Conservation (phyloP, 2,888 invertebrate genomes). For the Monoplex corrugatus region DNA sequence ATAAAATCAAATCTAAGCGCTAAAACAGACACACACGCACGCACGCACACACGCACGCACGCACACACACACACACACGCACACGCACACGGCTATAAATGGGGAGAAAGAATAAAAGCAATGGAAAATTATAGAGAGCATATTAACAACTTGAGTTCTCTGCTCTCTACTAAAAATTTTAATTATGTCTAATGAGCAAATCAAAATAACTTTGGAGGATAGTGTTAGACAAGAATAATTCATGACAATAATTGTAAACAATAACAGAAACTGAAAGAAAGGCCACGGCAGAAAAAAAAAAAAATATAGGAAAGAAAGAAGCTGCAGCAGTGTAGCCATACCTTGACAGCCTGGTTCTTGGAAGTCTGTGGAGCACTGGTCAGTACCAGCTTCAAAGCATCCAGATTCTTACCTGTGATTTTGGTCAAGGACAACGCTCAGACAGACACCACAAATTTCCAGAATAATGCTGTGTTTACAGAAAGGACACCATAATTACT, state of each 20-base stretch:
- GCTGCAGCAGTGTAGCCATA: neutral
- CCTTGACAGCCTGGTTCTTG: constrained; percentile 11
- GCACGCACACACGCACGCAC: neutral
- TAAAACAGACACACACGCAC: neutral
- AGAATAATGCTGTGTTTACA: no score
- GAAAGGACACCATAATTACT: no score
- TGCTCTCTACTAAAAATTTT: neutral
- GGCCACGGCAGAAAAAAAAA: neutral
- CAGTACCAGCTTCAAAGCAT: constrained; percentile 92
- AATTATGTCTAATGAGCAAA: no score
- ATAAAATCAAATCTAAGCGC: no score
- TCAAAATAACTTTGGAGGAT: no score
- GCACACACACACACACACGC: constrained; percentile 16
- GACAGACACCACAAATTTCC: no score
- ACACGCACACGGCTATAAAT: neutral
- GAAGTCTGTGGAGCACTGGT: constrained; percentile 91
- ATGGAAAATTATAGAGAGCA: neutral
- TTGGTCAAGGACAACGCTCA: constrained; percentile 53
- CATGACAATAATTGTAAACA: neutral
- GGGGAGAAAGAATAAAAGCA: neutral
- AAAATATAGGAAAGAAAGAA: neutral
- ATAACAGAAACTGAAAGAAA: neutral
- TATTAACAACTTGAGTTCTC: neutral
- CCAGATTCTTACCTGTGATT: constrained; percentile 83
- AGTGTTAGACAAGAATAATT: neutral